Evolutionary conservation across 2,113 vertebrate species (phyloP).

Genomic region (Caranx ignobilis): DNA sequence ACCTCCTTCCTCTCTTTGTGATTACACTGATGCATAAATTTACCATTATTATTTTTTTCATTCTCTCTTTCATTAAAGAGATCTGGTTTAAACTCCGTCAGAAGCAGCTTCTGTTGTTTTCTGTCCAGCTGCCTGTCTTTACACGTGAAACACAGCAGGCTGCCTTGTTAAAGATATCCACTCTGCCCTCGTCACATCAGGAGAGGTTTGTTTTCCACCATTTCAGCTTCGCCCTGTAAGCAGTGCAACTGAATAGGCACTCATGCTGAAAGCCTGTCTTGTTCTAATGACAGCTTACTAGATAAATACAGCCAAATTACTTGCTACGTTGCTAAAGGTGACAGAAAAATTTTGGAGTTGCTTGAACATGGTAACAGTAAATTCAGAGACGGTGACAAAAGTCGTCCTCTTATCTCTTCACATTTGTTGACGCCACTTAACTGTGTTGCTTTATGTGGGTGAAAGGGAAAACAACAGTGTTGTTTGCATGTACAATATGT

Average conservation of each 20-base stretch:
- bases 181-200: conserved; percentile 46
- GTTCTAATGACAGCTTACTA: conserved; percentile 34
- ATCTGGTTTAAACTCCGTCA: conserved; percentile 49
- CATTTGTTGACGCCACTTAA: conserved; percentile 4
- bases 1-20: conserved; percentile 64
- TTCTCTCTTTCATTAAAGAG: conserved; percentile 14
- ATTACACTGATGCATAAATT: conserved; percentile 71
- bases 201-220: conserved; percentile 50
- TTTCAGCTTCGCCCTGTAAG: conserved; percentile 41
- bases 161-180: conserved; percentile 49
- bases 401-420: neutral
- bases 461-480: neutral
- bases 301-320: conserved; percentile 48
- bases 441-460: neutral
- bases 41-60: conserved; percentile 25
- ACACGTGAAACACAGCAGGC: conserved; percentile 49
- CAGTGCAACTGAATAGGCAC: conserved; percentile 50
- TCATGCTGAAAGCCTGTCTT: conserved; percentile 51
- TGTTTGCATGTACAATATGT: conserved; percentile 26
- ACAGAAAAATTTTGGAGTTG: conserved; percentile 1
- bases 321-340: neutral
- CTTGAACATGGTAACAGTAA: conserved; percentile 8
- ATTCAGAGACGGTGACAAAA: conserved; percentile 2
- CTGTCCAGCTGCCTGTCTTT: conserved; percentile 15
- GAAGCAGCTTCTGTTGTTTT: conserved; percentile 32